Evolutionary conservation across 1,140 invertebrate species (phyloP).

Genomic region (Pinna nobilis): DNA sequence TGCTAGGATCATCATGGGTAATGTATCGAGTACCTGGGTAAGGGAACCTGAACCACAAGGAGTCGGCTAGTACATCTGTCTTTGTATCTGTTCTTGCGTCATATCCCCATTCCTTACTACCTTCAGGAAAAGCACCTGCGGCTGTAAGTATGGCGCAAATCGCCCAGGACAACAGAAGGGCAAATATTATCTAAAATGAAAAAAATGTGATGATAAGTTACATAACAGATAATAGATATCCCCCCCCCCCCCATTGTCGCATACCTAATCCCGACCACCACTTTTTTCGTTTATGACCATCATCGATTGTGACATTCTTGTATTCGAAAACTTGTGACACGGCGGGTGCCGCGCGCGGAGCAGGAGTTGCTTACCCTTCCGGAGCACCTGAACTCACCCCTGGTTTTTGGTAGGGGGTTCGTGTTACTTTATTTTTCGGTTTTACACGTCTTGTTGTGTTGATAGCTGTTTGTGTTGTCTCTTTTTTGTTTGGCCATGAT

Average conservation of each 20-base stretch:
- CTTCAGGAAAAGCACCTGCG: constrained; percentile 79
- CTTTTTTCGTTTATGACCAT: neutral
- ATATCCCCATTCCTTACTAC: constrained; percentile 76
- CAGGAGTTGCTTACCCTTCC: too few relatives aligned
- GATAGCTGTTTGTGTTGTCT: too few relatives aligned
- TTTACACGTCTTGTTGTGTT: too few relatives aligned
- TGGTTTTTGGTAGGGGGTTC: too few relatives aligned
- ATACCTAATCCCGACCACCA: neutral
- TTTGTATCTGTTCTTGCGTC: constrained; percentile 87
- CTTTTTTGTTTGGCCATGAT: too few relatives aligned
- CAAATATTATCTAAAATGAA: constrained; percentile 49
- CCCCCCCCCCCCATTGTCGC: too few relatives aligned
- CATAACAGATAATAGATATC: too few relatives aligned
- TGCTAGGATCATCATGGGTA: too few relatives aligned
- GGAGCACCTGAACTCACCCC: too few relatives aligned
- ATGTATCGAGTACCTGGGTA: constrained; percentile 92
- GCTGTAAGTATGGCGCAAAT: constrained; percentile 85
- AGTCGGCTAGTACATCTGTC: constrained; percentile 83
- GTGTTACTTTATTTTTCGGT: too few relatives aligned
- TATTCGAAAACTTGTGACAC: constrained; percentile 81
- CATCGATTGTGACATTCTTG: constrained; percentile 87
- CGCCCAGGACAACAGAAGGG: constrained; percentile 78
- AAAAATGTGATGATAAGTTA: too few relatives aligned
- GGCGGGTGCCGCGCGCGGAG: constrained; percentile 78
- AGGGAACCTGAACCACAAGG: constrained; percentile 89